Evolutionary conservation across 1,140 invertebrate genomes (phyloP).

Genomic region (Microplitis demolitor): DNA sequence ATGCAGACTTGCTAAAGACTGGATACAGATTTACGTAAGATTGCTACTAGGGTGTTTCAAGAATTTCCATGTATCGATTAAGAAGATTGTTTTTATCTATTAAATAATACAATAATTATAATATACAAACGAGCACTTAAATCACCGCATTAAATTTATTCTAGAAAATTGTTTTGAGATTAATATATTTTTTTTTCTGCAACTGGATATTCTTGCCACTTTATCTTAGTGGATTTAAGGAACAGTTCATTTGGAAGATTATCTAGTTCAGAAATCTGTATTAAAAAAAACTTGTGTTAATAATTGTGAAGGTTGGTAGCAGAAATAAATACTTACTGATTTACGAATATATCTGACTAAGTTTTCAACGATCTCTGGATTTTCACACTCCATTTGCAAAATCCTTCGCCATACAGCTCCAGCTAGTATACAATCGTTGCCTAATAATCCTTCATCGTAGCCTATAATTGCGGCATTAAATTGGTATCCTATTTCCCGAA

Average conservation of each 20-base stretch:
- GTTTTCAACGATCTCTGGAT: conserved; percentile 68
- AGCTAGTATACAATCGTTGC: conserved; percentile 75
- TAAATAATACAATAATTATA: too few relatives aligned
- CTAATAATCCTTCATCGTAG: conserved; percentile 85
- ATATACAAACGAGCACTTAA: neutral
- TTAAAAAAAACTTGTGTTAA: conserved; percentile 37
- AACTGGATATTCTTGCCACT: conserved; percentile 47
- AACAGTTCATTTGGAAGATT: conserved; percentile 52
- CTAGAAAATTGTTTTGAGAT: conserved; percentile 1
- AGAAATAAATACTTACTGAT: conserved; percentile 62
- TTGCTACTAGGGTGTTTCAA: too few relatives aligned
- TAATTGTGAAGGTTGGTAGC: conserved; percentile 34
- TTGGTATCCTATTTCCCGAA: conserved; percentile 71
- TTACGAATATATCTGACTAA: conserved; percentile 74
- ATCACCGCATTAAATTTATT: neutral
- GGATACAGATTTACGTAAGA: too few relatives aligned
- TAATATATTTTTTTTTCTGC: conserved; percentile 12
- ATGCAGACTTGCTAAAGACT: too few relatives aligned
- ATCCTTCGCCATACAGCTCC: conserved; percentile 84
- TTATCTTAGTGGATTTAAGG: conserved; percentile 48
- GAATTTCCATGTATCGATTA: too few relatives aligned
- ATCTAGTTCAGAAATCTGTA: conserved; percentile 53
- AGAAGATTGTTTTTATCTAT: too few relatives aligned
- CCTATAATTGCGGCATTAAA: conserved; percentile 82
- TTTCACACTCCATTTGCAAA: conserved; percentile 67